These are phyloP conservation scores for Actinemys pallida DNA, from an alignment of 2,113 vertebrate genomes.

Conservation along the genomic window DNA sequence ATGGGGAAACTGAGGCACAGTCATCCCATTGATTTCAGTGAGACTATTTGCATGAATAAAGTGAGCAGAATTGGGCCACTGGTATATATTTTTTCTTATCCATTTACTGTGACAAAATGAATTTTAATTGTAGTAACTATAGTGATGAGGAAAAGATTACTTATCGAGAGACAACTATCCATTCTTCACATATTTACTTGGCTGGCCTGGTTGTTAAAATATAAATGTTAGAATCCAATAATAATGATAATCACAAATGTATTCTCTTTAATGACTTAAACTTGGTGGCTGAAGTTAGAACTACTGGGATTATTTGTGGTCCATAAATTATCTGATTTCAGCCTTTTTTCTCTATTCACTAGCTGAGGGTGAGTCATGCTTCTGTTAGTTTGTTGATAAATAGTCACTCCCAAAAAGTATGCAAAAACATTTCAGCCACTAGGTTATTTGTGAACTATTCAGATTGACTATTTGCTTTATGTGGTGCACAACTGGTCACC, in stretches of 20 bases:
- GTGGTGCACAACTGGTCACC: neutral
- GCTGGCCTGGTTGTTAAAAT: neutral
- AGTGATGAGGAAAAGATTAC: neutral
- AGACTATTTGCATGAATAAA: neutral
- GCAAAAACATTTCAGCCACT: constrained; percentile 15
- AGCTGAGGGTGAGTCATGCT: constrained; percentile 1
- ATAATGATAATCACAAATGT: neutral
- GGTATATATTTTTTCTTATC: neutral
- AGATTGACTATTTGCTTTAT: neutral
- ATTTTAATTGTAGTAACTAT: neutral
- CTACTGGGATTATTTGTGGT: neutral
- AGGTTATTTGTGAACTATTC: neutral
- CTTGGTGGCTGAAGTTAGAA: neutral
- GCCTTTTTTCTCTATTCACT: neutral
- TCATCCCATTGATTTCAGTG: neutral
- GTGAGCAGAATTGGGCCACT: neutral
- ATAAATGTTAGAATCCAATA: neutral
- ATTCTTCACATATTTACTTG: neutral
- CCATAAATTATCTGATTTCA: constrained; percentile 1
- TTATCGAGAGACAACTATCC: neutral
- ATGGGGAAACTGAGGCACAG: neutral
- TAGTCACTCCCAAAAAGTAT: constrained; percentile 22
- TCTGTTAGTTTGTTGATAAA: neutral
- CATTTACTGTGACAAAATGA: neutral
- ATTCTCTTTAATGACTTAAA: neutral